Base-by-base conservation (phyloP, 1,140 invertebrate genomes). In the Tenebrio molitor region DNA sequence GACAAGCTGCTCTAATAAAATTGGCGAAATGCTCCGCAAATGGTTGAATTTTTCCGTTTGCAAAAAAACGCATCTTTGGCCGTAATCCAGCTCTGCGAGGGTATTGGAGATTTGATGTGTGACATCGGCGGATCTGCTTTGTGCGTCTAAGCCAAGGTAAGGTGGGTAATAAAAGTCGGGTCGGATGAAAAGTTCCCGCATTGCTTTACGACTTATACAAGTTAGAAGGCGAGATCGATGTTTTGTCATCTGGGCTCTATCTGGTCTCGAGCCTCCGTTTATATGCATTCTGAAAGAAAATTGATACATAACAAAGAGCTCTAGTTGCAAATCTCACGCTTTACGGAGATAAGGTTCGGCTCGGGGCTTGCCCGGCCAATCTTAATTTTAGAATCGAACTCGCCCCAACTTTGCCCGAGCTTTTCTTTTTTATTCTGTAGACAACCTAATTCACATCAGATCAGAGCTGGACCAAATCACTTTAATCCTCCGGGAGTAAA, bases 221-320 rank as follows among this genome's bases (percentile, higher is more conserved):
- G 15, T 58, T 58, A 58, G 21, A 58, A 2, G 2, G 21, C 21
- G 23, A 58, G 23, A 58, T 58, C 50, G 50, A 58, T 58, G 50
- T 58, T 58, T 58, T 58, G 50, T 58, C 50, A 58, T 58, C 36
- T 12, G 12, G 36, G 36, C 2, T 39, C 36, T 39, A 39, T 39
- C 36, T 39, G n/a, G 36, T 39, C 36, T 12, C 50, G 23, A 23
- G 19, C 50, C 50, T 21, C 17, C 16, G 46, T 53, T 53, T 53
- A 23, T 53, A 53, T 12, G 36, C 46, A 53, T 53, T 50, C 44
- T 29, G 8, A 29, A 58, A 12, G 50, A 58, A 58, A 58, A 58
- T 58, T 58, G 50, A 58, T 58, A 58, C 50, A 58, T 58, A 25
- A 58, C 50, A 58, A 53, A 53, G 14, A 53, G 46, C 46, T 53